A percentile compares a stretch with the other conserved stretches of the same genome.
Conservation (phyloP, 92 coral and sea anemone genomes). For the Desmophyllum pertusum region DNA sequence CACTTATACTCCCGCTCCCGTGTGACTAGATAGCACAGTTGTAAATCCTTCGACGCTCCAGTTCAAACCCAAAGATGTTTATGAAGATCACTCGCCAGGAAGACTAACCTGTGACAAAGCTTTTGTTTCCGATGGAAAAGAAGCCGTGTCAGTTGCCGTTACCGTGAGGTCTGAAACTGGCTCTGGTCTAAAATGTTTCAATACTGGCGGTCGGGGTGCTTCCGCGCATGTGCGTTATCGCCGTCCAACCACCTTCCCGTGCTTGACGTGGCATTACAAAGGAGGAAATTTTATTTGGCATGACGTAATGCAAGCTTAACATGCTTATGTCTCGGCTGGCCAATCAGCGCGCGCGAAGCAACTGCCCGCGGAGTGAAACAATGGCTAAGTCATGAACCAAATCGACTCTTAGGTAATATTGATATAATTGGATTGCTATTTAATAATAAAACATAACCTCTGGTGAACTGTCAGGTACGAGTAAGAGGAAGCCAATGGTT, state of each 20-base stretch:
- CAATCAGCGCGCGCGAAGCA: conserved; percentile 81
- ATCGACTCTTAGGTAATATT: conserved; percentile 97
- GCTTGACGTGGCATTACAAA: conserved; percentile 99
- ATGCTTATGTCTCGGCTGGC: conserved; percentile 75
- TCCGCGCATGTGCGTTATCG: conserved; percentile 78
- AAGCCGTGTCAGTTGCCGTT: conserved; percentile 50
- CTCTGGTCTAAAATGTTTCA: conserved; percentile 82
- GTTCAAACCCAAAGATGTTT: conserved; percentile 57
- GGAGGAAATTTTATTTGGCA: conserved; percentile 91
- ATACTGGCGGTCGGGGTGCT: conserved; percentile 70
- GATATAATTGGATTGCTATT: conserved; percentile 97
- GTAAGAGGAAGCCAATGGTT: conserved; percentile 64
- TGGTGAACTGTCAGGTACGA: conserved; percentile 59
- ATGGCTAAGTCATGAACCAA: conserved; percentile 94
- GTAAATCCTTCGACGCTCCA: conserved; percentile 38
- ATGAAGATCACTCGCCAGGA: conserved; percentile 40
- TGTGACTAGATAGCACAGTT: background rate
- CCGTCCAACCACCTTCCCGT: conserved; percentile 88
- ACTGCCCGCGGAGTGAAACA: conserved; percentile 87
- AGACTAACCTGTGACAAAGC: conserved; percentile 95
- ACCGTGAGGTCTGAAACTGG: conserved; percentile 78
- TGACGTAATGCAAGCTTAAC: conserved; percentile 96
- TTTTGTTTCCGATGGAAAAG: conserved; percentile 70
- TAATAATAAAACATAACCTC: conserved; percentile 92
- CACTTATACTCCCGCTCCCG: conserved; percentile 26